Evolutionary conservation across 2,888 invertebrate species (phyloP), one percentile per base, ranked within the genome.

Genomic region (Dasysyrphus albostriatus): DNA sequence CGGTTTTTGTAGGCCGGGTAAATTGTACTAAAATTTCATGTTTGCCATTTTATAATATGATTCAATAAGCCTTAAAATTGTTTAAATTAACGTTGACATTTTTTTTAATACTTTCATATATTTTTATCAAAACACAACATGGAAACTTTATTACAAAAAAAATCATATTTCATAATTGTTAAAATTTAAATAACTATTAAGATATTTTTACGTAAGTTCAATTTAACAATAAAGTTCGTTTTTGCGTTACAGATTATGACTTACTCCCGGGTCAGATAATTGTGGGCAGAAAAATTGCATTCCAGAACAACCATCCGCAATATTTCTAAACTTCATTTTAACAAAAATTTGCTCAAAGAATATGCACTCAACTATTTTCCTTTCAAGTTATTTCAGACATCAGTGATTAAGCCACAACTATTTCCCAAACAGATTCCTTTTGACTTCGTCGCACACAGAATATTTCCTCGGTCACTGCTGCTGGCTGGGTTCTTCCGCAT

Each of bases 401-500:
- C 42, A 6, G 5, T 7, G 32, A 5, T 32, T 9, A 54, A 29
- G 14, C n/a, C n/a, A 5, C 34, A 32, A 34, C 32, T 29, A 32
- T 56, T 56, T 56, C 9, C 56, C 56, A 32, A 34, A n/a, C n/a
- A 34, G 5, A 56, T 56, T 32, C 56, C n/a, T 56, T 56, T 32
- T 5, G 56, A 16, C n/a, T 16, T 34, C 5, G 32, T n/a, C 34
- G n/a, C 32, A 56, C n/a, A 19, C 5, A 37, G 6, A 59, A 29
- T 61, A 42, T 29, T 63, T 63, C n/a, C 39, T 19, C 19, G 1
- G 12, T 24, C 14, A 9, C 42, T 29, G 6, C 10, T 14, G n/a
- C 10, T 24, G 6, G 1, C 6, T 59, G 39, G 12, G 7, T 12
- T 51, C 51, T 69, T 69, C 67, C 67, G 49, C 67, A 69, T 51